Conservation (phyloP, 2,888 invertebrate genomes). For the Rhodophaea formosa region DNA sequence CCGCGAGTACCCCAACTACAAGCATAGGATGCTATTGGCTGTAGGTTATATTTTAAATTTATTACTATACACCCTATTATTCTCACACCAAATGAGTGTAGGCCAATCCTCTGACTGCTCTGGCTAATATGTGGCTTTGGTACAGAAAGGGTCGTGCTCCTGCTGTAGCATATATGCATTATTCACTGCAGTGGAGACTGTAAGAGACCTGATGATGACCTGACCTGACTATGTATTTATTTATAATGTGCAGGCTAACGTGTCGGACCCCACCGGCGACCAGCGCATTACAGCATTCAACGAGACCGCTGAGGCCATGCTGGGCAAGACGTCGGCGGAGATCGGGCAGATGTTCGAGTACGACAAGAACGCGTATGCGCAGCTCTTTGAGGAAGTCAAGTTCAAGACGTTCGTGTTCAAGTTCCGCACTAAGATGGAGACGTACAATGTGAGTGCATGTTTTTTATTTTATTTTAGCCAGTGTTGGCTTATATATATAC, state of each 20-base stretch:
- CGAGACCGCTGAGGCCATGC: slow-evolving; percentile 88
- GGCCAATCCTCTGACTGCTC: too few species aligned
- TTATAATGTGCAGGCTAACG: slow-evolving; percentile 85
- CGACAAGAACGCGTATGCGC: slow-evolving; percentile 84
- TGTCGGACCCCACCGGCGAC: slow-evolving; percentile 93
- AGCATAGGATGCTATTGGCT: slow-evolving; percentile 90
- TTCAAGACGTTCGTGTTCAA: slow-evolving; percentile 92
- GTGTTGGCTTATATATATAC: too few species aligned
- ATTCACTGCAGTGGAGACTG: too few species aligned
- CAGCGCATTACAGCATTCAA: slow-evolving; percentile 96
- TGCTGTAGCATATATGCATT: too few species aligned
- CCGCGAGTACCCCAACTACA: slow-evolving; percentile 90
- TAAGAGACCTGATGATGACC: too few species aligned
- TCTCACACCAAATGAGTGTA: too few species aligned
- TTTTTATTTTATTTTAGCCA: not conserved
- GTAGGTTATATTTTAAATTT: slow-evolving; percentile 82
- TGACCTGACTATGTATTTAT: too few species aligned
- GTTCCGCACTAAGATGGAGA: slow-evolving; percentile 93
- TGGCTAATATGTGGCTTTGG: too few species aligned
- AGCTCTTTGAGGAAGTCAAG: slow-evolving; percentile 86
- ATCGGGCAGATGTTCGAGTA: slow-evolving; percentile 88
- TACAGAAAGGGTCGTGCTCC: too few species aligned
- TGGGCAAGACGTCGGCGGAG: slow-evolving; percentile 87
- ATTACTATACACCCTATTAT: too few species aligned
- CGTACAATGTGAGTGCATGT: slow-evolving; percentile 88